These are phyloP conservation scores for Monomorium pharaonis DNA, from an alignment of 1,140 invertebrate genomes.

Conservation along the genomic window DNA sequence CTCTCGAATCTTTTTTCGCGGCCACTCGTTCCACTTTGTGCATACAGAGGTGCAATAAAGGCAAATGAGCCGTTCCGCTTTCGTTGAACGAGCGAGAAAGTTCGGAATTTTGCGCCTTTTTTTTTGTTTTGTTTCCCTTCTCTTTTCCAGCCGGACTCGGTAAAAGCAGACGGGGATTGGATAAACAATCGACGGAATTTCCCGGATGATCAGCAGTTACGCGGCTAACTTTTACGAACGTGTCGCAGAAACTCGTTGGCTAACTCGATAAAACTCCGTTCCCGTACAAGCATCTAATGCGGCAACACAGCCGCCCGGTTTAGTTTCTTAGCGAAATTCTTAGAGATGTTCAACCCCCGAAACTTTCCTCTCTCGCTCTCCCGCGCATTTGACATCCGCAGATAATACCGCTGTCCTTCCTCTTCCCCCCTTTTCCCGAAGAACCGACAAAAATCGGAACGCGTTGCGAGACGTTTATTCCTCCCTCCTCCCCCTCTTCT, in stretches of 20 bases:
- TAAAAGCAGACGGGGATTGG: constrained; percentile 29
- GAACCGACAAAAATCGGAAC: neutral
- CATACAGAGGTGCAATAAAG: neutral
- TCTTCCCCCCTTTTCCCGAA: too few relatives aligned
- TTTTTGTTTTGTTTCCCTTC: neutral
- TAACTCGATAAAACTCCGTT: constrained; percentile 65
- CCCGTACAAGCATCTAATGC: constrained; percentile 48
- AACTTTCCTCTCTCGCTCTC: constrained; percentile 23
- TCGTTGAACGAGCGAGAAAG: neutral
- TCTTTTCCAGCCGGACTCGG: neutral
- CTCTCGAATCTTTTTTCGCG: neutral
- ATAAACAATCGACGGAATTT: constrained; percentile 64
- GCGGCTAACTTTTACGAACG: constrained; percentile 56
- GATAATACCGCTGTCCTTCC: neutral
- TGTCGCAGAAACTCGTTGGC: constrained; percentile 58
- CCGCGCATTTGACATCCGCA: constrained; percentile 16
- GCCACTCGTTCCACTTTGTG: neutral
- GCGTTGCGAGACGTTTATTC: neutral
- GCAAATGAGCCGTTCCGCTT: neutral
- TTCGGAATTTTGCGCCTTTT: neutral
- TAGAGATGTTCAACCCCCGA: neutral
- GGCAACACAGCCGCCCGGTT: constrained; percentile 24
- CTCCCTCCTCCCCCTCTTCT: too few relatives aligned
- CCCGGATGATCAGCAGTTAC: constrained; percentile 44
- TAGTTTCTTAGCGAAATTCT: constrained; percentile 52